Base-by-base conservation (phyloP, 2,888 invertebrate species). In the Julus scanicus region DNA sequence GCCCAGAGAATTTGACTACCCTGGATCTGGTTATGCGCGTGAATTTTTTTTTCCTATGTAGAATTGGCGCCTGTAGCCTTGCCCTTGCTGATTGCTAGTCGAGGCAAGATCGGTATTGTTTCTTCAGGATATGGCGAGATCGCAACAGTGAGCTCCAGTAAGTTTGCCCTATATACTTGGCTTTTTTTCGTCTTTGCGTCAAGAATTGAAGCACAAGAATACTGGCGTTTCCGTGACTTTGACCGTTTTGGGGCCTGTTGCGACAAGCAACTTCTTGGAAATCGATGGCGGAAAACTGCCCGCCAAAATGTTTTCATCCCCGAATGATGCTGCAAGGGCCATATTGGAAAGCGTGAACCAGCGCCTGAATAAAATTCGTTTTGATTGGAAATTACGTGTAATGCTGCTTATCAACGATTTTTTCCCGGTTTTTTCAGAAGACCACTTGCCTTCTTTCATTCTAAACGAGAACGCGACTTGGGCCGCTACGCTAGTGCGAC, bases 31-130 rank as follows among this genome's bases (percentile, higher is more conserved):
- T 86, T 20, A 17, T 91, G 8, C 90, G 91, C 48, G 90, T 92
- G 44, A 92, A 92, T 90, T 91, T 91, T 90, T 90, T 89, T 90
- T 83, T 91, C 92, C 0, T 92, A 92, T 88, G 91, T 92, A 15
- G 90, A 91, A 89, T 90, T 92, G 39, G 90, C 92, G 2, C 91
- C 91, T 2, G 90, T 91, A 84, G 90, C 91, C 9, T 86, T 91
- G 89, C 91, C 91, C 80, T 89, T 90, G 29, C 90, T 92, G 17
- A 90, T 90, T 88, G 88, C 89, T n/a, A 90, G 89, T 88, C 89
- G 89, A 6, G 92, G 92, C 15, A 89, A 88, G 87, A 90, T 92
- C 39, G 90, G 92, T 8, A 91, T 91, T 4, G 90, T 91, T 63
- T 91, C 91, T 0, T 92, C 92, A 0, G 86, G 91, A 6, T 90